Evolutionary conservation across 2,113 vertebrate genomes (phyloP), one percentile per base, ranked within the genome.

Genomic region (Nesoenas mayeri): DNA sequence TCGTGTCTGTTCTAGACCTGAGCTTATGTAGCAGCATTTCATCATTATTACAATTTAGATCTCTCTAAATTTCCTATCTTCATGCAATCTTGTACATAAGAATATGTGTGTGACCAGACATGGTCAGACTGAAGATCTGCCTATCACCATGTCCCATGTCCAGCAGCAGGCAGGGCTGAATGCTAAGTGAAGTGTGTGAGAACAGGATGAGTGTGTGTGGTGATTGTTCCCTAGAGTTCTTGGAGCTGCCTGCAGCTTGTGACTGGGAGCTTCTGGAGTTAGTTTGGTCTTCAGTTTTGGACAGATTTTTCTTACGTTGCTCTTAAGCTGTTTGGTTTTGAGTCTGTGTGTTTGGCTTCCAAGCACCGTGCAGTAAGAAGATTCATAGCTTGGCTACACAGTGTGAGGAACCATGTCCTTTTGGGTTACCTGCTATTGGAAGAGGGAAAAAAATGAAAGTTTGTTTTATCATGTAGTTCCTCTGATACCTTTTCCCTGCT

Each of bases 101-200:
- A 89, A 47, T 11, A 20, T 38, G 8, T 0, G 0, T 0, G 6
- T 15, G 34, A 38, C 31, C 24, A 44, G 56, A 18, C 14, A 4
- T 1, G 5, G 56, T 70, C 56, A 70, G 36, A 58, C 51, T 54
- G 57, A 77, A 85, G 38, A 65, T 34, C 29, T 8, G 5, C 12
- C 10, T 53, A 25, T 48, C 0, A 3, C 21, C 11, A 10, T 58
- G 50, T 54, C 29, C 25, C 1, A 0, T 82, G 18, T 60, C 15
- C 22, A 82, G 51, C 70, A 78, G 54, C 77, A 81, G 42, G 15
- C n/a, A 16, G 44, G 44, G n/a, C 48, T 81, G 47, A 85, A 57
- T 34, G 36, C 69, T 47, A 21, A 54, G 44, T 38, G 48, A 53
- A 65, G 42, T 42, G 25, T 66, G 0, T 29, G 60, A 93, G 38